Evolutionary conservation across 2,888 invertebrate genomes (phyloP), one percentile per base, ranked within the genome.

Genomic region (Caenorhabditis zanzibari): DNA sequence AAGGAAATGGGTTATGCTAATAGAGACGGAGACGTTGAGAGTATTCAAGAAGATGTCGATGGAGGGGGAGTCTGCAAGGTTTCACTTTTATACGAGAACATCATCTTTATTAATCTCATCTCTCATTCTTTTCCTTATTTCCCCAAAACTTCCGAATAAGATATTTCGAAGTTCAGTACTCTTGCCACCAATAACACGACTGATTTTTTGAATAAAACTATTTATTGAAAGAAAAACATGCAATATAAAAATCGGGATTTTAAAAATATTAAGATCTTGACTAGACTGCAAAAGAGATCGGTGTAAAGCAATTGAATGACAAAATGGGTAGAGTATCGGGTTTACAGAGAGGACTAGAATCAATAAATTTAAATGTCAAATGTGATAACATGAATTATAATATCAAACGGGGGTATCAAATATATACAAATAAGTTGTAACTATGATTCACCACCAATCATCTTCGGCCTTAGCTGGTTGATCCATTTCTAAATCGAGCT

Each of bases 401-500:
- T 28, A 22, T 41, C 38, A n/a, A 49, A 32, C 32, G 32, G 32
- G 32, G 7, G 22, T 38, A 12, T n/a, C 7, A 64, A 54, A 81
- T 61, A 32, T 74, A 68, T 28, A 68, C 12, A 63, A 14, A 54
- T 10, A 10, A n/a, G n/a, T n/a, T n/a, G n/a, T 2, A 26, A 47
- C 5, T 28, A 14, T n/a, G 22, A 10, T 26, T 61, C 49, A 76
- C 76, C 77, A 82, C 77, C 73, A 77, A 16, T 79, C 74, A 47
- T 84, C 84, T 28, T 64, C 76, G 14, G 26, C 63, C 7, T 35
- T 49, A 2, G 59, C 19, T 35, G 66, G 63, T 38, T 52, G 68
- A 12, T 58, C 61, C 12, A 56, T 16, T 16, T 85, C 85, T 2
- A 85, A 54, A 16, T 81, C 81, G 38, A 81, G 32, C n/a, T 81